phyloP scores from a whole-genome alignment of 2,888 invertebrate species.

The Bellardia pandia region DNA sequence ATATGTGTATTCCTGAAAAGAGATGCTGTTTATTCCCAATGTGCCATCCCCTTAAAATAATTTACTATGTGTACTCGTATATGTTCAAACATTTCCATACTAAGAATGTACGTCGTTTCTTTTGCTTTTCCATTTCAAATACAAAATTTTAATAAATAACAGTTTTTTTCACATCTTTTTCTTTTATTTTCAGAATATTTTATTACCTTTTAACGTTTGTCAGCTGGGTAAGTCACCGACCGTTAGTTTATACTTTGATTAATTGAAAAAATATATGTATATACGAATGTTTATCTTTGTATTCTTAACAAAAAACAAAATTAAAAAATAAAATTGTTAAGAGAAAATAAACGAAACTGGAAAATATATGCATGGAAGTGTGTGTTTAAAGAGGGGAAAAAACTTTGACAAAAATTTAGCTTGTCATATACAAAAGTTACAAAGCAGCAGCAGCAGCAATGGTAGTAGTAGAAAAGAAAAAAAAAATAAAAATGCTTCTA shows the following conservation, averaged over 20 bases:
- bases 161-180: slow-evolving; percentile 9
- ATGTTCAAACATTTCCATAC: not conserved
- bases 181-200: slow-evolving; percentile 56
- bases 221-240: slow-evolving; percentile 56
- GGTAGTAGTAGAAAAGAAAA: slow-evolving; percentile 2
- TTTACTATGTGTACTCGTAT: no score
- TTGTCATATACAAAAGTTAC: slow-evolving; percentile 73
- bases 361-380: not conserved
- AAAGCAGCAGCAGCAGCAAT: slow-evolving; percentile 52
- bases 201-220: slow-evolving; percentile 63
- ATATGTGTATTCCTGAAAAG: no score
- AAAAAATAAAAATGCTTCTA: slow-evolving; percentile 21
- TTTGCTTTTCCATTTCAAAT: not conserved
- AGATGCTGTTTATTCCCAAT: not conserved
- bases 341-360: slow-evolving; percentile 47
- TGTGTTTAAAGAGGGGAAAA: not conserved
- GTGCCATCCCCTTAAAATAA: not conserved
- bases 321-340: slow-evolving; percentile 6
- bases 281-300: not conserved
- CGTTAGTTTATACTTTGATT: slow-evolving; percentile 66
- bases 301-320: slow-evolving; percentile 28
- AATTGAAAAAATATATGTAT: slow-evolving; percentile 68
- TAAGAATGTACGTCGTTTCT: not conserved
- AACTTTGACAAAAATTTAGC: slow-evolving; percentile 69
- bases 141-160: not conserved